Base-by-base conservation (phyloP, 2,797 vertebrate genomes). In the Eulemur rubriventer region DNA sequence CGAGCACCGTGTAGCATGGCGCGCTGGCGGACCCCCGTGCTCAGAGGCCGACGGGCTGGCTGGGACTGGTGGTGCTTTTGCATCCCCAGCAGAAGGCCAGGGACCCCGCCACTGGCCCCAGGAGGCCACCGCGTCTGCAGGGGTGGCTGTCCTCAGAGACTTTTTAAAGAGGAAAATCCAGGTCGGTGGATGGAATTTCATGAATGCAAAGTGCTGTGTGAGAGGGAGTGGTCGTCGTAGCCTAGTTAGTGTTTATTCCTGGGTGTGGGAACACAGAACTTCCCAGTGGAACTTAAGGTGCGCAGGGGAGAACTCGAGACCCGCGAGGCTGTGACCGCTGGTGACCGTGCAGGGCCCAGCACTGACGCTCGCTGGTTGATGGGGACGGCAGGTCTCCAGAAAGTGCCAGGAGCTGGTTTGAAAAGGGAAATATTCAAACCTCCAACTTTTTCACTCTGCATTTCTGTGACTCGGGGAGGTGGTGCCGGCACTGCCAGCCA, bases 261-360 rank as follows among this genome's bases (percentile, higher is more conserved):
- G 16, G n/a, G 4, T 0, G 0, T 3, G 3, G 79, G 50, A 11
- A 1, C 4, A 6, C 0, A 0, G 85, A 24, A 9, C 18, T 2
- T 0, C 28, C 41, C 6, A 0, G 63, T 16, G 65, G 35, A 82
- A 48, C 16, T 3, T 20, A 17, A 0, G 61, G 33, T 1, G 8
- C 16, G 6, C 0, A 0, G 14, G 70, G 18, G 55, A 38, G 30
- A 16, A 14, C 13, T 38, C 0, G 16, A 63, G 50, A 43, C 24
- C 1, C 0, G 1, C 0, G 7, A 30, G 14, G 28, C 4, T 5
- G 22, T 0, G 3, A 9, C 1, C 2, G 6, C 17, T 0, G 2
- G 2, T 20, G 48, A 20, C 0, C 22, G 30, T 22, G n/a, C 6
- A 0, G 38, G 55, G 73, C 4, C 75, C 59, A 11, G 43, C 2